Evolutionary conservation across 2,113 vertebrate genomes (phyloP), one percentile per base, ranked within the genome.

Genomic region (Xiphias gladius): DNA sequence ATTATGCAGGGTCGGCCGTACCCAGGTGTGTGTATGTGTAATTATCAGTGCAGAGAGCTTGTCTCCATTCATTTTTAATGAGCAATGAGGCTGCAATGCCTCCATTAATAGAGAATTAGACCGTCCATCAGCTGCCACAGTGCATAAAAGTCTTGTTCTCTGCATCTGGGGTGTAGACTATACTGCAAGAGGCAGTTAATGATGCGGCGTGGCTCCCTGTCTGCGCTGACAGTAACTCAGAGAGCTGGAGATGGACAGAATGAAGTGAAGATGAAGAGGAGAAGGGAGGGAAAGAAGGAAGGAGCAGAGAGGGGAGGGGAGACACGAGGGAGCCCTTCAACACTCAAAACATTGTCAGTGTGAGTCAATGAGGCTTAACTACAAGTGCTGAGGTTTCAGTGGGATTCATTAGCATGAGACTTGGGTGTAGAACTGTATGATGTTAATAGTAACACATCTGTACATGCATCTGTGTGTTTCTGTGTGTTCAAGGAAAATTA

Each of bases 51-150:
- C 85, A 75, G 79, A 86, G 90, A 91, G 89, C 91, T 92, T 93
- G 93, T 94, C 84, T 90, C 80, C 86, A 93, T 94, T 90, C 90
- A 94, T 94, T 93, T 94, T 95, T 95, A 92, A 95, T 92, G 92
- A 90, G 90, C 89, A 80, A 91, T 87, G 91, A 93, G 88, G 86
- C 91, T 64, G 80, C 13, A 84, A 88, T 85, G 83, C 88, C 76
- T 92, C 93, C 91, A 93, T 93, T 94, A 93, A 94, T 93, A 94
- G 90, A 92, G 87, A 93, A 95, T 93, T 92, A 92, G 91, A 86
- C 86, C 71, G 86, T 91, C 91, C 90, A 91, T 94, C 90, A 93
- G 84, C 69, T 64, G 39, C 61, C 20, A 30, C 50, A 1, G 85
- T 68, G 85, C 86, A 89, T 91, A 80, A 92, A 94, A 90, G 82